Conservation (phyloP, 2,113 vertebrate species). For the Numida meleagris region DNA sequence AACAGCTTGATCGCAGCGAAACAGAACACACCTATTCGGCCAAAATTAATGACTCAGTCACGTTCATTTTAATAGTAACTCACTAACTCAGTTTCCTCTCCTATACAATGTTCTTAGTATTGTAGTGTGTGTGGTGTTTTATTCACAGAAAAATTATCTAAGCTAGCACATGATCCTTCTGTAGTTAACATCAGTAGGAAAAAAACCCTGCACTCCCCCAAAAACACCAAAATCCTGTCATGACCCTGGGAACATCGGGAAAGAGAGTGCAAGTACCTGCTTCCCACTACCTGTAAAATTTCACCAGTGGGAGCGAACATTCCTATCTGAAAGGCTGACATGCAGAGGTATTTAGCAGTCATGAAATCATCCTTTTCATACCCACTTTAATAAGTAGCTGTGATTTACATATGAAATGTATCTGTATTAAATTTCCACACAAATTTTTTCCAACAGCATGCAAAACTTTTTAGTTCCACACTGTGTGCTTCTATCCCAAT, state of each 20-base stretch:
- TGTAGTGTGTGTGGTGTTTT: neutral
- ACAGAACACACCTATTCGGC: neutral
- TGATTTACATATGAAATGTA: conserved; percentile 82
- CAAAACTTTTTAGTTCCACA: conserved; percentile 93
- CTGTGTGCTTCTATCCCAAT: conserved; percentile 79
- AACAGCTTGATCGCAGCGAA: neutral
- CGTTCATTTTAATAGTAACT: neutral
- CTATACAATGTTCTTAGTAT: neutral
- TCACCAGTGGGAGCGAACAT: conserved; percentile 1
- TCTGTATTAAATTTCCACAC: conserved; percentile 78
- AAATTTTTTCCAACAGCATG: conserved; percentile 85
- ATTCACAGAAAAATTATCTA: neutral
- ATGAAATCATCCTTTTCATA: conserved; percentile 66
- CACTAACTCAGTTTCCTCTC: neutral
- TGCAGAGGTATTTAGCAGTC: conserved; percentile 48
- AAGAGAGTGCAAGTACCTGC: neutral
- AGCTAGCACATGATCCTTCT: neutral
- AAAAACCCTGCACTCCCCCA: neutral
- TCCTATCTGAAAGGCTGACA: conserved; percentile 42
- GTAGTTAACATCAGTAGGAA: neutral
- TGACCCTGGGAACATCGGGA: neutral
- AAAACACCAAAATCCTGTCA: neutral
- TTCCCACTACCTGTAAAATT: conserved; percentile 13
- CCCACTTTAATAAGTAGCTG: conserved; percentile 73
- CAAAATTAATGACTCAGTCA: neutral